Evolutionary conservation across 2,113 vertebrate species (phyloP), one percentile per base, ranked within the genome.

Genomic region (Prunella himalayana): DNA sequence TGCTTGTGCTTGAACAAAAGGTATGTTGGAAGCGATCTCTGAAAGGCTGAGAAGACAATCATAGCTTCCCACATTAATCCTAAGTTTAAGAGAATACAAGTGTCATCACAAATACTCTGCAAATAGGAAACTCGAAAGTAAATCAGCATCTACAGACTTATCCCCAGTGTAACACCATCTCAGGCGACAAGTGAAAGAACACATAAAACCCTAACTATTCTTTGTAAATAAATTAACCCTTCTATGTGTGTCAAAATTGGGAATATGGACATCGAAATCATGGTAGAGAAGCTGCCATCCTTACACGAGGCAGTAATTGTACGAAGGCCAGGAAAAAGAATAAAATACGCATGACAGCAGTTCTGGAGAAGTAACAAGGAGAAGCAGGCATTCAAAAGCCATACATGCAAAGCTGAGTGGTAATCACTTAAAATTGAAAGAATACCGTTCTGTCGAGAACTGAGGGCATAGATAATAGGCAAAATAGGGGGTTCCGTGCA

Each of bases 281-380:
- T 3, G 10, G 25, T 13, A 73, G 76, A 82, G 65, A 76, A 85
- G 77, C 31, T 56, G 77, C 65, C 76, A 83, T 60, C 73, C 82
- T 64, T 50, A 66, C 82, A 76, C 21, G 28, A 82, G 82, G 45
- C 53, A 86, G 9, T 27, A 87, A 95, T 22, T 73, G 47, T 91
- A 89, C 59, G 95, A 96, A 82, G 84, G 72, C 94, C 65, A 77
- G 19, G 53, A 41, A 82, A 61, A 76, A 76, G 13, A 76, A 79
- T 35, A 63, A 94, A 89, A 91, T 45, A 86, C 5, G 31, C 56
- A 69, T 90, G 61, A 69, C 56, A 87, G 75, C 60, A 91, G 56
- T n/a, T 69, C 75, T 88, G 19, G 61, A 82, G 51, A 96, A 96
- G 90, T 80, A 95, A 70, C 51, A 85, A 53, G 90, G 66, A 80